phyloP scores from a whole-genome alignment of 2,113 vertebrate genomes.

The Cercopithecus mona region DNA sequence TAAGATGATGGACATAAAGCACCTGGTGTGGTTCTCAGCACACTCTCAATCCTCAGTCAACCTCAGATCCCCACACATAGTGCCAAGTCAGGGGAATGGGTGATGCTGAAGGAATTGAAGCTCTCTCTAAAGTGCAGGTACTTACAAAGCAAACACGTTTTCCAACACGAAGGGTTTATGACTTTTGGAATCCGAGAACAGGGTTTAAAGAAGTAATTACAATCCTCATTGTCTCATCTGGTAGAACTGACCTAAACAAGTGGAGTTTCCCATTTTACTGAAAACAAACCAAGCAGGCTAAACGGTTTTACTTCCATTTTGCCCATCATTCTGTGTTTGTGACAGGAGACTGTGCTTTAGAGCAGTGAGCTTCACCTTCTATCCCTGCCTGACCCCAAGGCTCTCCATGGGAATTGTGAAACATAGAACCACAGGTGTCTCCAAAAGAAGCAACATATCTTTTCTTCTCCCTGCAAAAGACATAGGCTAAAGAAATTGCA shows the following conservation, averaged over 20 bases:
- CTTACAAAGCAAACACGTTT: not conserved
- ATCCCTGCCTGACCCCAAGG: not conserved
- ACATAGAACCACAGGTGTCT: not conserved
- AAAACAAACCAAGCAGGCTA: not conserved
- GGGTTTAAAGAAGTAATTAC: not conserved
- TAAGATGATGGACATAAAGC: not conserved
- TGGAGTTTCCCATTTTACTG: not conserved
- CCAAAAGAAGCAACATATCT: not conserved
- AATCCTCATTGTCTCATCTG: not conserved
- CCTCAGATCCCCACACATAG: not conserved
- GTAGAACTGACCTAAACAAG: not conserved
- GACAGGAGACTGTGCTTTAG: not conserved
- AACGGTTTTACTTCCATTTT: not conserved
- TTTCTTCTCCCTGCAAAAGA: not conserved
- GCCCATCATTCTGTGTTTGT: not conserved
- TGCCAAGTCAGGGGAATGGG: not conserved
- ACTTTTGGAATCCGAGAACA: not conserved
- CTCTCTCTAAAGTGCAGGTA: not conserved
- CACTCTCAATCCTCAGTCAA: not conserved
- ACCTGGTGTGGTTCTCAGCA: not conserved
- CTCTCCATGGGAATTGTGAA: conserved; percentile 2
- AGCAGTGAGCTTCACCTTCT: not conserved
- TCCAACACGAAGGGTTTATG: not conserved
- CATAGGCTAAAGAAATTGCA: not conserved
- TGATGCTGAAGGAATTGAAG: not conserved